phyloP scores from a whole-genome alignment of 2,888 invertebrate genomes.

The Drosophila robusta region DNA sequence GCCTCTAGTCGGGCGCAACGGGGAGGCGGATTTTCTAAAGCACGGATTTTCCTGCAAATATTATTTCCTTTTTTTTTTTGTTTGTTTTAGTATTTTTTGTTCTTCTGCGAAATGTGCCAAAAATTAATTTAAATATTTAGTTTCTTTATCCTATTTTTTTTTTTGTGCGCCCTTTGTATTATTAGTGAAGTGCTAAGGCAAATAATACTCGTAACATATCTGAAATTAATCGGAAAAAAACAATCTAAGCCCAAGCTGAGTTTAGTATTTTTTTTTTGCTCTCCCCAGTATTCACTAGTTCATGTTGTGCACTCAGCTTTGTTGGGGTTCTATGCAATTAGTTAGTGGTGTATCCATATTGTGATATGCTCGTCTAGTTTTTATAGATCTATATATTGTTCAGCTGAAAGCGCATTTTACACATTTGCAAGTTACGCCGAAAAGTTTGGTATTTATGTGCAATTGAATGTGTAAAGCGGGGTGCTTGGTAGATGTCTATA shows the following conservation, averaged over 20 bases:
- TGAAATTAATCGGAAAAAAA: slow-evolving; percentile 1
- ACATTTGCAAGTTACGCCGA: not conserved
- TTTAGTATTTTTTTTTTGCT: slow-evolving; percentile 19
- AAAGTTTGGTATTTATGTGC: not conserved
- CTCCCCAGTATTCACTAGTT: slow-evolving; percentile 29
- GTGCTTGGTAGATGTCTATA: too few species aligned
- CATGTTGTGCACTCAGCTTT: slow-evolving; percentile 20
- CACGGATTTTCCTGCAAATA: slow-evolving; percentile 35
- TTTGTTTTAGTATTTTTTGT: slow-evolving; percentile 25
- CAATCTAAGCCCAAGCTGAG: slow-evolving; percentile 6
- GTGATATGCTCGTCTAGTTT: slow-evolving; percentile 71
- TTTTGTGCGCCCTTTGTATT: slow-evolving; percentile 28
- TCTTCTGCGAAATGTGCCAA: slow-evolving; percentile 75
- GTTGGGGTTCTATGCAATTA: slow-evolving; percentile 39
- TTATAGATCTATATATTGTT: slow-evolving; percentile 3
- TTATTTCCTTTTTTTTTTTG: slow-evolving; percentile 20
- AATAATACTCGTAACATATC: slow-evolving; percentile 40
- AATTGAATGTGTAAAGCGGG: too few species aligned
- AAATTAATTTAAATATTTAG: slow-evolving; percentile 71
- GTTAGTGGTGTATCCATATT: slow-evolving; percentile 73
- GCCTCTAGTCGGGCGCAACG: slow-evolving; percentile 49
- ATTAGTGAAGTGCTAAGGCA: slow-evolving; percentile 20
- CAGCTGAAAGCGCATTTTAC: slow-evolving; percentile 3
- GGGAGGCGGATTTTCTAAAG: slow-evolving; percentile 34
- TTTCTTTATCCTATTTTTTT: slow-evolving; percentile 31